Base-by-base conservation (phyloP, 2,113 vertebrate genomes). In the Riparia riparia region DNA sequence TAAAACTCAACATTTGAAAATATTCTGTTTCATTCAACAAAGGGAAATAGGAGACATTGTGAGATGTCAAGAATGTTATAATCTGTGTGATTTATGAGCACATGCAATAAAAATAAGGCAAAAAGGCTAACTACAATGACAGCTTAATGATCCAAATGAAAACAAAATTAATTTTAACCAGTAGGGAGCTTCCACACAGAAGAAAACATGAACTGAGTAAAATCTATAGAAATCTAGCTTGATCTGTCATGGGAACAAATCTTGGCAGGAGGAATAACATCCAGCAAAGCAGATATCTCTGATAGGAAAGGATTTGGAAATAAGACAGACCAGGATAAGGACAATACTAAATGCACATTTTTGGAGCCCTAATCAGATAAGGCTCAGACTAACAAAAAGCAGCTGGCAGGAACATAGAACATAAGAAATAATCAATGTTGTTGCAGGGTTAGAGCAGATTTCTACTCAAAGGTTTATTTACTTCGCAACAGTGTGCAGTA, bases 261-360 rank as follows among this genome's bases (percentile, higher is more conserved):
- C 54, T 45, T 3, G 2, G 26, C 58, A 90, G 16, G 25, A 66
- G 47, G 37, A 90, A 88, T 50, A 89, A 66, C 34, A 53, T 83
- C 56, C 64, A 74, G 51, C 44, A 82, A 76, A 82, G 73, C 80
- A 86, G 64, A n/a, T 86, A 45, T 42, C 37, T 65, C 31, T 69
- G 58, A 72, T 17, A 56, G 34, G 53, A 83, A 81, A 78, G 16
- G 17, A 69, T 86, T 88, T 81, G 76, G 32, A 66, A 95, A 86
- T 45, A 82, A 42, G 37, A 86, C 47, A 95, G 20, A 60, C 12
- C 54, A 64, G 56, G 39, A 86, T 66, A 80, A 95, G 17, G 51
- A 86, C 21, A 81, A 51, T 47, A 93, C 76, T 56, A 96, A 95
- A 95, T 12, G 47, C 17, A 94, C 72, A 53, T 68, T 95, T 93